Evolutionary conservation across 2,797 vertebrate species (phyloP).

Genomic region (Pteropus rufus): DNA sequence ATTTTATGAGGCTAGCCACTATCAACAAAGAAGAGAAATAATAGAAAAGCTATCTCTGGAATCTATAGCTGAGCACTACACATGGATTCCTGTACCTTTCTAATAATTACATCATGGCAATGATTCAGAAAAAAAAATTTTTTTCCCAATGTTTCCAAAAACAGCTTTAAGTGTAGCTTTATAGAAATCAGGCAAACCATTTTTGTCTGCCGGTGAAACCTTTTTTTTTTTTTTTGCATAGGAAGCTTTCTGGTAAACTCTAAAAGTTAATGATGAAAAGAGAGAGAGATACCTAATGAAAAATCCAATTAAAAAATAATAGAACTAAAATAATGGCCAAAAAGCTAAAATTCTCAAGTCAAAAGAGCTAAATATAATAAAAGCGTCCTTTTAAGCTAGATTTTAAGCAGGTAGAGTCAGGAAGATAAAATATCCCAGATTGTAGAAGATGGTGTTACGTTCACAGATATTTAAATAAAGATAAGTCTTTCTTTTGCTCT

Average conservation of each 20-base stretch:
- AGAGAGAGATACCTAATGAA: not conserved
- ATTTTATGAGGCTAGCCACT: not conserved
- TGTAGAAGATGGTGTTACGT: not conserved
- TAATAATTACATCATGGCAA: not conserved
- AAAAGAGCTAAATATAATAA: not conserved
- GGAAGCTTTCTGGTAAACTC: not conserved
- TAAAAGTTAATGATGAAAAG: not conserved
- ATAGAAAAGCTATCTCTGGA: not conserved
- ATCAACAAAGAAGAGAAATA: not conserved
- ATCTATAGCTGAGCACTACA: not conserved
- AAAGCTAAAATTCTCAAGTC: conserved; percentile 1
- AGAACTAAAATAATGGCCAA: not conserved
- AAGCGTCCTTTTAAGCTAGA: not conserved
- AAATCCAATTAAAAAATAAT: not conserved
- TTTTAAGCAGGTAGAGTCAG: not conserved
- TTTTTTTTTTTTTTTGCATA: not conserved
- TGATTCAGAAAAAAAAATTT: not conserved
- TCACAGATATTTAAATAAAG: not conserved
- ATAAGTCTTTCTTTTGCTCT: not conserved
- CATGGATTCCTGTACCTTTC: not conserved
- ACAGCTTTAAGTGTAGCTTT: not conserved
- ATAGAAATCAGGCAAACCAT: not conserved
- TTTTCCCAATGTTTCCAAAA: not conserved
- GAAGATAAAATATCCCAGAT: not conserved
- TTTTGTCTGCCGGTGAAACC: not conserved